These are phyloP conservation scores for Psittacula cyanocephala DNA, from an alignment of 2,113 vertebrate genomes.

Conservation along the genomic window DNA sequence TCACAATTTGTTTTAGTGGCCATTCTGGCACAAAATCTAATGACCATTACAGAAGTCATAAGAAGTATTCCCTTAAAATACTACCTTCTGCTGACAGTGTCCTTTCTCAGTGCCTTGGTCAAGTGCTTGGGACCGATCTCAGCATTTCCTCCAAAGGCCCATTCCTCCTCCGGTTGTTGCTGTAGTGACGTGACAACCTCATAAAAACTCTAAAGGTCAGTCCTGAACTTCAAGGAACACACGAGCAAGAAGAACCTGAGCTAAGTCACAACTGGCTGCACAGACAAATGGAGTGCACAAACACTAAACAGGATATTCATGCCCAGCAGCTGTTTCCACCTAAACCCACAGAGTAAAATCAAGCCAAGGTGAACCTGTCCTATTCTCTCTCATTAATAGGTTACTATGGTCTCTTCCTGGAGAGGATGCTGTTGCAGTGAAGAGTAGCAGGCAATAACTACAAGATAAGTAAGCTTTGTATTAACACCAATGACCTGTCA, in stretches of 20 bases:
- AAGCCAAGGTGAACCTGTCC: neutral
- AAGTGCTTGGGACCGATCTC: neutral
- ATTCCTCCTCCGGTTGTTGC: neutral
- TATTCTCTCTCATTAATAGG: neutral
- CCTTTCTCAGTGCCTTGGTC: neutral
- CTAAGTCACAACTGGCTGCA: neutral
- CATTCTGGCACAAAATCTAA: neutral
- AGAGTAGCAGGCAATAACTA: neutral
- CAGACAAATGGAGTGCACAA: neutral
- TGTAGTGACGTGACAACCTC: neutral
- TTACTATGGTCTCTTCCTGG: too few species aligned
- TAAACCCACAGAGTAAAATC: neutral
- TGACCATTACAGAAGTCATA: neutral
- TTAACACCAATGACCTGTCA: neutral
- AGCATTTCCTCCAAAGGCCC: neutral
- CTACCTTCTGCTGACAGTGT: neutral
- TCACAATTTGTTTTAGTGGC: neutral
- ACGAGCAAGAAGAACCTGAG: neutral
- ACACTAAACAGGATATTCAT: neutral
- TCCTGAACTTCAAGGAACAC: neutral
- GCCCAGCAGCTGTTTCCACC: neutral
- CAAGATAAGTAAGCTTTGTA: neutral
- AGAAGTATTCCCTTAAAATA: neutral
- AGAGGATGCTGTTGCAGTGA: neutral
- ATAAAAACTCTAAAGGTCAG: conserved; percentile 38